Evolutionary conservation across 2,888 invertebrate genomes (phyloP).

Genomic region (Megaustenia siamemsis): DNA sequence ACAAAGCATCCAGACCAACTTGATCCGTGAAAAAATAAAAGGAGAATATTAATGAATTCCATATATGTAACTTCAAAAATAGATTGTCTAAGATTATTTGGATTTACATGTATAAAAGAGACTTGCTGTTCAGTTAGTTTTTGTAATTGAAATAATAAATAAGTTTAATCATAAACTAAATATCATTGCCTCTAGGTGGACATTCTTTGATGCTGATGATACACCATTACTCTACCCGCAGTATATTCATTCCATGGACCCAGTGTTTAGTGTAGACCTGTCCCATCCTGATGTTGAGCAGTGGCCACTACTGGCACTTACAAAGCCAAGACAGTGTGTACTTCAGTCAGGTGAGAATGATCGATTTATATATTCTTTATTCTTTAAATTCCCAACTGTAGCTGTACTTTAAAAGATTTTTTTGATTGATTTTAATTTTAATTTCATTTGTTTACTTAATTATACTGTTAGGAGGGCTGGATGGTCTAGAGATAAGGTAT

Average conservation of each 20-base stretch:
- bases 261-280: constrained; percentile 70
- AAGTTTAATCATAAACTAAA: not conserved
- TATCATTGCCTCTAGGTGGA: constrained; percentile 67
- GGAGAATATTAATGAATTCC: too few species aligned
- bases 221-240: constrained; percentile 69
- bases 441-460: too few species aligned
- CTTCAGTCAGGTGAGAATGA: constrained; percentile 52
- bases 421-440: too few species aligned
- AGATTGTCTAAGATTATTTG: too few species aligned
- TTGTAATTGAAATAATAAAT: not conserved
- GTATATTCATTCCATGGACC: constrained; percentile 70
- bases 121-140: not conserved
- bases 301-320: constrained; percentile 67
- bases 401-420: too few species aligned
- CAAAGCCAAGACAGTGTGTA: constrained; percentile 70
- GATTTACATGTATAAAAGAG: not conserved
- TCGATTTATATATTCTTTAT: not conserved
- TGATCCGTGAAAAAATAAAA: too few species aligned
- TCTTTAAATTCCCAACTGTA: too few species aligned
- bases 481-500: too few species aligned
- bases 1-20: too few species aligned
- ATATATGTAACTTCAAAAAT: too few species aligned
- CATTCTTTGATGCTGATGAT: constrained; percentile 69
- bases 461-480: too few species aligned
- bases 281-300: constrained; percentile 63